These are phyloP conservation scores for Oxycera nigricornis DNA, from an alignment of 2,888 invertebrate genomes.

Conservation along the genomic window DNA sequence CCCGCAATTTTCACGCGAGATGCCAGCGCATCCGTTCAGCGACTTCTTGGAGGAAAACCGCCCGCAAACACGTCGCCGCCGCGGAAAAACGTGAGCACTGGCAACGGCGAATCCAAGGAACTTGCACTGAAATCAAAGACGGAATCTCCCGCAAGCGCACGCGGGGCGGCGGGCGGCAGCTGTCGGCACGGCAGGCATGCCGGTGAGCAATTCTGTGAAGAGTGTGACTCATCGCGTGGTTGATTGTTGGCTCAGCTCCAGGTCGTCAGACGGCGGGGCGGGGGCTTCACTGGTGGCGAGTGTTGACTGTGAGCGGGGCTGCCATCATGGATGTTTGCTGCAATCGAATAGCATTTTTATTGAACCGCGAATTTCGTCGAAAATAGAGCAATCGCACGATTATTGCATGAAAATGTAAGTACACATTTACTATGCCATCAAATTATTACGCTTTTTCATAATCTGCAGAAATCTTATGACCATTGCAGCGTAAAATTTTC, in stretches of 20 bases:
- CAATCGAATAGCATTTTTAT: too few species aligned
- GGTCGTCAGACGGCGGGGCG: neutral
- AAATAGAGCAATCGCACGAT: too few species aligned
- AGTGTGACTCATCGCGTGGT: slow-evolving; percentile 42
- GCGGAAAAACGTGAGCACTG: slow-evolving; percentile 19
- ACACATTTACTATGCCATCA: too few species aligned
- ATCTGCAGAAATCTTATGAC: too few species aligned
- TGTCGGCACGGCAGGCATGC: slow-evolving; percentile 28
- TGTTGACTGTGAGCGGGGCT: neutral
- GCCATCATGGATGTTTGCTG: too few species aligned
- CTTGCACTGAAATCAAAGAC: slow-evolving; percentile 39
- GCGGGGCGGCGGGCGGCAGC: slow-evolving; percentile 18
- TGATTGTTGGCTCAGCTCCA: neutral
- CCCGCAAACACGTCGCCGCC: slow-evolving; percentile 28
- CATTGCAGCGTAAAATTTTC: too few species aligned
- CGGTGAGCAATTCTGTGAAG: slow-evolving; percentile 37
- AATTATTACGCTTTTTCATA: too few species aligned
- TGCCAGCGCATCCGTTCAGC: slow-evolving; percentile 22
- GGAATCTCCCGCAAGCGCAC: slow-evolving; percentile 39
- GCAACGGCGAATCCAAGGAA: neutral
- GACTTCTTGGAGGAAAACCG: slow-evolving; percentile 13
- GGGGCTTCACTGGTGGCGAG: slow-evolving; percentile 2
- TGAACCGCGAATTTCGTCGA: too few species aligned
- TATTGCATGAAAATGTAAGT: too few species aligned
- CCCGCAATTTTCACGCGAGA: neutral